These are phyloP conservation scores for Bombus balteatus DNA, from an alignment of 1,140 invertebrate genomes.

Conservation along the genomic window DNA sequence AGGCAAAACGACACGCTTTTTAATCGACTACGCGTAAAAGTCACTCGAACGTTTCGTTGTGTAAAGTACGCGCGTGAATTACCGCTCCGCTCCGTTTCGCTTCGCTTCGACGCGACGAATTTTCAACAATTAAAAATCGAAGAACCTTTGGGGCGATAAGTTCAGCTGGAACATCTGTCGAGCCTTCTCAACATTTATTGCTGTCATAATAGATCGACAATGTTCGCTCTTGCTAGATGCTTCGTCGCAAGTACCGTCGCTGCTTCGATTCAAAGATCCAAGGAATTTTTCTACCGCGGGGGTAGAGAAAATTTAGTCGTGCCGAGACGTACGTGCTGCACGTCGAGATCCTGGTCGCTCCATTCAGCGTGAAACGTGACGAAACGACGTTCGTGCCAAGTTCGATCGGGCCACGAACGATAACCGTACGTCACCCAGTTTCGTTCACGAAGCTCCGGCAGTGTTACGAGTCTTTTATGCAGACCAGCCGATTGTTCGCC, in stretches of 20 bases:
- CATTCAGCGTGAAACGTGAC: conserved; percentile 18
- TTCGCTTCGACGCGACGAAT: too few relatives aligned
- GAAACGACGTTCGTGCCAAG: conserved; percentile 32
- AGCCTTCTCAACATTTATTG: background rate
- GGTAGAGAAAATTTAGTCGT: background rate
- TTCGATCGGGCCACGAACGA: conserved; percentile 25
- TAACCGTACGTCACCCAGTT: conserved; percentile 46
- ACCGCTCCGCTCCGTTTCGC: too few relatives aligned
- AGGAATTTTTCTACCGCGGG: background rate
- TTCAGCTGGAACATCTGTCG: too few relatives aligned
- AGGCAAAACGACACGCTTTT: too few relatives aligned
- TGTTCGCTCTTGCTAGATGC: background rate
- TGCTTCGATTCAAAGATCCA: background rate
- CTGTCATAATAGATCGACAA: too few relatives aligned
- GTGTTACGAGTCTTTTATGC: conserved; percentile 30
- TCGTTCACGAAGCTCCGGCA: conserved; percentile 6
- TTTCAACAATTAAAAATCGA: too few relatives aligned
- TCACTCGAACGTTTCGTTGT: too few relatives aligned
- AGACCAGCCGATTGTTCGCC: conserved; percentile 1
- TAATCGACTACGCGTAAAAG: background rate
- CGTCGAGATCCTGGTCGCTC: background rate
- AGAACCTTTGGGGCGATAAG: too few relatives aligned
- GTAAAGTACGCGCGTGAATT: too few relatives aligned
- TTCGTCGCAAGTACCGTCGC: background rate
- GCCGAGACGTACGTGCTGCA: background rate